These are phyloP conservation scores for Neomicropteryx cornuta DNA, from an alignment of 1,140 invertebrate genomes.

Conservation along the genomic window DNA sequence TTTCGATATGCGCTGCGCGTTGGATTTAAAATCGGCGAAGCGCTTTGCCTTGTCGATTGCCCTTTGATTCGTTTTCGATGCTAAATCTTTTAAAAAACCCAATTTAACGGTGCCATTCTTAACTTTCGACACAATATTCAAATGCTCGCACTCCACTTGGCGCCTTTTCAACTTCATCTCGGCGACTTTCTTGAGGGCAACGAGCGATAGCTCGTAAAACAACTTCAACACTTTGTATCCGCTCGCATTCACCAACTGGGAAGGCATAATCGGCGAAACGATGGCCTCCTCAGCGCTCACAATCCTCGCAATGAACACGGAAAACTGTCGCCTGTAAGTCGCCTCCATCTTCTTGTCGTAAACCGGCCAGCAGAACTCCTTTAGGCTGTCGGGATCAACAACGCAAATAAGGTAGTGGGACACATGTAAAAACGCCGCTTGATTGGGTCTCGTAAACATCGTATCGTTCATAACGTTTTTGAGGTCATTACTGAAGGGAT, in stretches of 20 bases:
- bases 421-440: slow-evolving; percentile 11
- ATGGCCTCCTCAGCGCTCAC: slow-evolving; percentile 8
- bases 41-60: too few relatives aligned
- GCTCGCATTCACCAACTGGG: slow-evolving; percentile 11
- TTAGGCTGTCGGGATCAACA: slow-evolving; percentile 9
- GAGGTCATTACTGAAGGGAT: slow-evolving; percentile 11
- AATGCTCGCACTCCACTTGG: too few relatives aligned
- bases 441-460: slow-evolving; percentile 12
- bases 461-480: slow-evolving; percentile 6
- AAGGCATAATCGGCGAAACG: slow-evolving; percentile 11
- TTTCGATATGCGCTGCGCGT: too few relatives aligned
- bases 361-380: slow-evolving; percentile 8
- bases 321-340: slow-evolving; percentile 9
- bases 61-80: too few relatives aligned
- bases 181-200: slow-evolving; percentile 10
- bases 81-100: too few relatives aligned
- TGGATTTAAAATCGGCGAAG: too few relatives aligned
- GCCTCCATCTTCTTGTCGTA: slow-evolving; percentile 12
- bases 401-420: slow-evolving; percentile 13
- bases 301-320: slow-evolving; percentile 7
- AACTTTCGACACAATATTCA: too few relatives aligned
- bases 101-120: too few relatives aligned
- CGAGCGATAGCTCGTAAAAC: slow-evolving; percentile 12
- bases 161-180: too few relatives aligned
- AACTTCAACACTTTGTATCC: slow-evolving; percentile 12